These are phyloP conservation scores for Plagodis dolabraria DNA, from an alignment of 2,888 invertebrate species.

Conservation along the genomic window DNA sequence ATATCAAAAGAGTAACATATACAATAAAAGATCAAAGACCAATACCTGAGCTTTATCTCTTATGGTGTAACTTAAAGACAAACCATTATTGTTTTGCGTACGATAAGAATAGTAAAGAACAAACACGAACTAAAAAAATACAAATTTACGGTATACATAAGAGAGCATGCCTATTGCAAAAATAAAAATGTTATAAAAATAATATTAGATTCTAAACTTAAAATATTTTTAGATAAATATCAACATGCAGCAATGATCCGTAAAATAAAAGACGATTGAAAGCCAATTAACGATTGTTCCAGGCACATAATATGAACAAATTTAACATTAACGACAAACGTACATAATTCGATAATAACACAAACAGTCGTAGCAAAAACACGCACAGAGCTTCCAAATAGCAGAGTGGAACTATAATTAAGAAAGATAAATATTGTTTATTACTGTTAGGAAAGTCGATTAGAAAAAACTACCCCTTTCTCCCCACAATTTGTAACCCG, in stretches of 20 bases:
- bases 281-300: constrained; percentile 36
- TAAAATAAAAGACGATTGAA: constrained; percentile 6
- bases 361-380: constrained; percentile 73
- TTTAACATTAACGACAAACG: constrained; percentile 69
- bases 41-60: no score
- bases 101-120: no score
- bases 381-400: constrained; percentile 79
- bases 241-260: not conserved
- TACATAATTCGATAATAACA: constrained; percentile 81
- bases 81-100: no score
- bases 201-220: no score
- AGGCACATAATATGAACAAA: constrained; percentile 51
- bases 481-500: constrained; percentile 85
- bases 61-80: no score
- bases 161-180: no score
- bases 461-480: constrained; percentile 85
- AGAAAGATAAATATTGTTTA: constrained; percentile 85
- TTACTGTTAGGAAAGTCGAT: constrained; percentile 85
- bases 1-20: no score
- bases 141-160: no score
- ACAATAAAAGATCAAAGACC: no score
- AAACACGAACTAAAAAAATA: no score
- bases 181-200: no score
- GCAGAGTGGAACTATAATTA: constrained; percentile 81
- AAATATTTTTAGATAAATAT: no score